These are phyloP conservation scores for Sterrhoptilus dennistouni DNA, from an alignment of 2,113 vertebrate species.

Conservation along the genomic window DNA sequence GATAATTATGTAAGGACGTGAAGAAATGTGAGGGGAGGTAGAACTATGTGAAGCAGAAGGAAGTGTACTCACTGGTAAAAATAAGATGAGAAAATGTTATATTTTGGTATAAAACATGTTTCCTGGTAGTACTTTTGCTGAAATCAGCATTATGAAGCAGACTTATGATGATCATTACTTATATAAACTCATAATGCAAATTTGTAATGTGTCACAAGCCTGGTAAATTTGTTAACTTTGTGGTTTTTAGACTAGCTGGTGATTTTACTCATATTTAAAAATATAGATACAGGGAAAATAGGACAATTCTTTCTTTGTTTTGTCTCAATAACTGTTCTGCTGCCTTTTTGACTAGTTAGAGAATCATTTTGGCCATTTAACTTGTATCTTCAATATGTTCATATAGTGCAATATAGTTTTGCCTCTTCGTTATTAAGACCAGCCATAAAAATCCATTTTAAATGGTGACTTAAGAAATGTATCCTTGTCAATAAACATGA, in stretches of 20 bases:
- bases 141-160: neutral
- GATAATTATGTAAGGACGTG: neutral
- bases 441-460: constrained; percentile 47
- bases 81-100: neutral
- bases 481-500: constrained; percentile 36
- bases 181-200: neutral
- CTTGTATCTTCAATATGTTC: neutral
- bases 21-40: neutral
- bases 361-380: neutral
- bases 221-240: neutral
- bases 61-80: neutral
- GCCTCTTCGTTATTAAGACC: neutral
- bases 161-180: neutral
- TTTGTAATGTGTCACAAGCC: neutral
- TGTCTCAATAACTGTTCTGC: neutral
- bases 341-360: neutral
- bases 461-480: constrained; percentile 17
- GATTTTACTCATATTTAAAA: neutral
- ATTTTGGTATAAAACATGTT: neutral
- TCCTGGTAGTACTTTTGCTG: neutral
- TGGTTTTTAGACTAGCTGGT: neutral
- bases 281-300: neutral
- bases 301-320: neutral
- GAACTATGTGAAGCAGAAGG: neutral
- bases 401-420: neutral